Conservation (phyloP, 2,888 invertebrate genomes). For the Laspeyria flexula region DNA sequence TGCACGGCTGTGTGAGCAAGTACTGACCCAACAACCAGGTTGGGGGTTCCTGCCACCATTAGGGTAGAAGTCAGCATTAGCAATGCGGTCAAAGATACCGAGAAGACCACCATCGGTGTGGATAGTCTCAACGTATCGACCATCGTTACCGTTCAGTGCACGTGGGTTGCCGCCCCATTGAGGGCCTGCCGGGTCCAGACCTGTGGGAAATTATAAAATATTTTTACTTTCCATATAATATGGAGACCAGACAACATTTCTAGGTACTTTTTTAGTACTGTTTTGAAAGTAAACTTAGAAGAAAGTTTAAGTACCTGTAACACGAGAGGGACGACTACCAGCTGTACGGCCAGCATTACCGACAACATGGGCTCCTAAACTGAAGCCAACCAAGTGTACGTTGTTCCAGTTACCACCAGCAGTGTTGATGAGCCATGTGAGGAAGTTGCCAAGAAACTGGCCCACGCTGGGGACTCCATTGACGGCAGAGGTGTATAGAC, state of each 20-base stretch:
- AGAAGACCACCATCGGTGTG: slow-evolving; percentile 70
- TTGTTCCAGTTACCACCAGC: slow-evolving; percentile 66
- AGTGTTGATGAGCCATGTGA: slow-evolving; percentile 61
- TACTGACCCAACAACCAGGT: slow-evolving; percentile 62
- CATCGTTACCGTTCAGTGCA: no score
- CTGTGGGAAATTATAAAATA: no score
- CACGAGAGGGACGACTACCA: slow-evolving; percentile 50
- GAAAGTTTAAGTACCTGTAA: slow-evolving; percentile 62
- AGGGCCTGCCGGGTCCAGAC: no score
- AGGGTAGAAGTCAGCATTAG: slow-evolving; percentile 71
- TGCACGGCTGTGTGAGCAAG: slow-evolving; percentile 66
- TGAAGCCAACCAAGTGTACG: slow-evolving; percentile 70
- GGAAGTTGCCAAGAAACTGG: slow-evolving; percentile 59
- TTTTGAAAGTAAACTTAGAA: no score
- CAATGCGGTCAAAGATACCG: slow-evolving; percentile 65
- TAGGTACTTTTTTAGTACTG: no score
- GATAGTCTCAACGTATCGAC: slow-evolving; percentile 49
- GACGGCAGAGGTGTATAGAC: slow-evolving; percentile 46
- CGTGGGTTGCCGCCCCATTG: no score
- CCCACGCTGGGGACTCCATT: slow-evolving; percentile 59
- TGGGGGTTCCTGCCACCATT: slow-evolving; percentile 70
- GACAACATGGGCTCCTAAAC: slow-evolving; percentile 72
- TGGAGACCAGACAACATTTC: no score
- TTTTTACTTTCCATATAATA: no score
- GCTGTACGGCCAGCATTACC: slow-evolving; percentile 63